Evolutionary conservation across 2,888 invertebrate species (phyloP).

Genomic region (Prosapia bicincta): DNA sequence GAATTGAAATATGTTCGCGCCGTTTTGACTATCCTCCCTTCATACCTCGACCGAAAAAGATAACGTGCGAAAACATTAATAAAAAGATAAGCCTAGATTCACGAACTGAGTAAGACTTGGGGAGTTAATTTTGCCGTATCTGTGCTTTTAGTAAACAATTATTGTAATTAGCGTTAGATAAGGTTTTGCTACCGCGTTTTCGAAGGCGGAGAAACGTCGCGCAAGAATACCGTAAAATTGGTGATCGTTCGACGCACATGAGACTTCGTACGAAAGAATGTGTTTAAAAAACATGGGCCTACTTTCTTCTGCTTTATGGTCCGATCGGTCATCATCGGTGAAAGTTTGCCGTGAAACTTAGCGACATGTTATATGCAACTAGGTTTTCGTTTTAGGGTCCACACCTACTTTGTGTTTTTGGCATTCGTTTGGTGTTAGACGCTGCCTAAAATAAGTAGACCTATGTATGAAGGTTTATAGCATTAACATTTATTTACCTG

Average conservation of each 20-base stretch:
- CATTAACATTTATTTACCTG: no score
- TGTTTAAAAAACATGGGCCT: neutral
- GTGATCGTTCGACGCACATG: no score
- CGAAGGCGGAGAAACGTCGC: no score
- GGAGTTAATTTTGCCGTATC: neutral
- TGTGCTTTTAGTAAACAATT: neutral
- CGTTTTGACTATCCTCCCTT: neutral
- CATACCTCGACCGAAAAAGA: neutral
- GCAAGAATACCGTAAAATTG: no score
- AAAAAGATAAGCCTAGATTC: neutral
- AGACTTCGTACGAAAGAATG: neutral
- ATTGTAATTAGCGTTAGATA: neutral
- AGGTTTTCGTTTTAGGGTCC: no score
- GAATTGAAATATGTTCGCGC: constrained; percentile 2
- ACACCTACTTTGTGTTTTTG: no score
- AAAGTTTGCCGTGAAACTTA: neutral
- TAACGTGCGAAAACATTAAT: constrained; percentile 2
- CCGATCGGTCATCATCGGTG: neutral
- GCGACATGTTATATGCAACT: no score
- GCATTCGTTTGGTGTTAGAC: no score
- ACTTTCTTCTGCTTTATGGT: neutral
- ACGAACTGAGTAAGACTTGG: neutral
- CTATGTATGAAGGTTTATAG: no score
- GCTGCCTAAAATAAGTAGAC: no score
- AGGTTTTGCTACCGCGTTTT: no score